A percentile compares a stretch with the other conserved stretches of the same genome.
These are phyloP conservation scores for Pterostichus madidus DNA, from an alignment of 2,888 invertebrate genomes.

Conservation along the genomic window DNA sequence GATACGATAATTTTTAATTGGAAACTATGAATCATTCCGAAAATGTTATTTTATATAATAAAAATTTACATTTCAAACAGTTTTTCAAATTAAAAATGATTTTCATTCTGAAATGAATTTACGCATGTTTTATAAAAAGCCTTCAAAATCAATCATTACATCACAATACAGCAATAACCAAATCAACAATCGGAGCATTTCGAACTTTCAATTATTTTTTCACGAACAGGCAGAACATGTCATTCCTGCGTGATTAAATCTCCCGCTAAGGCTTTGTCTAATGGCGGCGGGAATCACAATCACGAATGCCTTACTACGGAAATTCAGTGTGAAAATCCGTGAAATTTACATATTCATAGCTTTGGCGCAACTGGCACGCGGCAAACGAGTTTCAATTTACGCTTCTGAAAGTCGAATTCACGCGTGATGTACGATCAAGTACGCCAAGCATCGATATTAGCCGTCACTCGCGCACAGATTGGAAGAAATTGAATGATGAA, in stretches of 20 bases:
- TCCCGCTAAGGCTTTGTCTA: neutral
- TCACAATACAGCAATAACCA: too few species aligned
- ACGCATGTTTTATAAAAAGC: too few species aligned
- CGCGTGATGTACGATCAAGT: conserved; percentile 3
- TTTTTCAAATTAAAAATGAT: too few species aligned
- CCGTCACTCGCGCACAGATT: neutral
- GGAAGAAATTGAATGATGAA: neutral
- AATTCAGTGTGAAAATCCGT: conserved; percentile 2
- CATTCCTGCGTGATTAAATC: neutral
- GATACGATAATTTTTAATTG: too few species aligned
- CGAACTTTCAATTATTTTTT: too few species aligned
- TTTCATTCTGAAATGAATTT: too few species aligned
- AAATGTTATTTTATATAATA: too few species aligned
- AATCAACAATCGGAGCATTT: too few species aligned
- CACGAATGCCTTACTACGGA: neutral
- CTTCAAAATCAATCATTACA: too few species aligned
- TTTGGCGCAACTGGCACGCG: neutral
- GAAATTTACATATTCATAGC: conserved; percentile 9
- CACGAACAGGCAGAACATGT: too few species aligned
- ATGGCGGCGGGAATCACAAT: neutral
- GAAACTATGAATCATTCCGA: too few species aligned
- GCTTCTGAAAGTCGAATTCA: neutral
- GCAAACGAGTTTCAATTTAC: conserved; percentile 10
- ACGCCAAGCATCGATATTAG: neutral
- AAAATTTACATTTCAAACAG: too few species aligned